A percentile compares a stretch with the other conserved stretches of the same genome.
phyloP scores from a whole-genome alignment of 2,888 invertebrate species.

The Lithosia quadra region DNA sequence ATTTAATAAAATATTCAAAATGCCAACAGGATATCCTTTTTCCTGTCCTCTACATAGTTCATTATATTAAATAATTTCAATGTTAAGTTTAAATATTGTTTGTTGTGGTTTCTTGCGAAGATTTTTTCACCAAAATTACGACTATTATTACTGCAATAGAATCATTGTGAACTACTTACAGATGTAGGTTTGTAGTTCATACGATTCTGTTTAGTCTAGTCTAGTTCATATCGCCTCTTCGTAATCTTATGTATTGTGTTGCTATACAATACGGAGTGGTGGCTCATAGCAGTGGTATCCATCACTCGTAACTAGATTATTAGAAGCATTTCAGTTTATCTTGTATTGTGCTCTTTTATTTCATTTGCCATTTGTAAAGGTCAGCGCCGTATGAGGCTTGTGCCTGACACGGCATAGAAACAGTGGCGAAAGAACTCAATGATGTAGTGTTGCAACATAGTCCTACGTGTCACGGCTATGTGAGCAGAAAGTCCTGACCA shows the following conservation, averaged over 20 bases:
- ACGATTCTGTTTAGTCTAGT: neutral
- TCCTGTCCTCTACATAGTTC: conserved; percentile 6
- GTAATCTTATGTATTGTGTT: neutral
- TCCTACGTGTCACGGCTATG: neutral
- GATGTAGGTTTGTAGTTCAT: neutral
- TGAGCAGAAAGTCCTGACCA: neutral
- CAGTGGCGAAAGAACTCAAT: neutral
- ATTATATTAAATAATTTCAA: neutral
- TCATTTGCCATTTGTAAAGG: neutral
- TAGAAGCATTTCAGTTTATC: neutral
- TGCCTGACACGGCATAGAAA: neutral
- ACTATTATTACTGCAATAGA: neutral
- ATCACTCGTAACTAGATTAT: neutral
- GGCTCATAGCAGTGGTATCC: neutral
- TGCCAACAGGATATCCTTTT: conserved; percentile 5
- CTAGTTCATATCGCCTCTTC: neutral
- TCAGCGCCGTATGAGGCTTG: neutral
- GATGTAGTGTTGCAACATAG: neutral
- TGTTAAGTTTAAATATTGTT: conserved; percentile 2
- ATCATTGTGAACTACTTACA: neutral
- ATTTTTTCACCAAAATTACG: neutral
- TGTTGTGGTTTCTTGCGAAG: neutral
- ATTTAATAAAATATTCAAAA: conserved; percentile 3
- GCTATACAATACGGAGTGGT: too few species aligned
- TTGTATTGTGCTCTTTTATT: neutral